Evolutionary conservation across 1,140 invertebrate genomes (phyloP), one percentile per base, ranked within the genome.

Genomic region (Meteorus sp.): DNA sequence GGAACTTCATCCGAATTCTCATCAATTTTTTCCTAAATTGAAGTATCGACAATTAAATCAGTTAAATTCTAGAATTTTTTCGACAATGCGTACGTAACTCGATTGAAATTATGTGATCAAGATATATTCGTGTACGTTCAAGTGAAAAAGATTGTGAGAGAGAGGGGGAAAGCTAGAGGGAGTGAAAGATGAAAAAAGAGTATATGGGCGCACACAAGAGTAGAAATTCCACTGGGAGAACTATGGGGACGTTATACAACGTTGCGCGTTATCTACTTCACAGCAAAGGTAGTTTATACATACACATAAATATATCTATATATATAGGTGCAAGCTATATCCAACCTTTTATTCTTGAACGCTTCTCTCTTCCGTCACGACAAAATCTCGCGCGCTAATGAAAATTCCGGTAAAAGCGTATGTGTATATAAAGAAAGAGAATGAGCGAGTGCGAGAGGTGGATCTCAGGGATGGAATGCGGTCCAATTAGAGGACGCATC

Each of bases 311-410:
- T n/a, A 27, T 43, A 25, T 9, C 20, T 45, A 29, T 56, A 56
- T 56, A 56, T 56, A 37, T 39, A 50, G 25, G 37, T 57, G 55
- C 43, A 61, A n/a, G n/a, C n/a, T n/a, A n/a, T n/a, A n/a, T 29
- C 59, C 37, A 57, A 17, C 35, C 39, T 25, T 31, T n/a, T 56
- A 37, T 47, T 48, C 27, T 52, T 37, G 25, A 56, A 27, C 19
- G 20, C 37, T 27, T 43, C 25, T 57, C 35, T 65, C 68, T 74
- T 75, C 66, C 72, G 72, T 73, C 73, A 72, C 72, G 71, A 77
- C 70, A 70, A 70, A 75, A 68, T 71, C 63, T n/a, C n/a, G n/a
- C n/a, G 63, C 59, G 70, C 72, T 75, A 73, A 75, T 76, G 74
- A 77, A 77, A 77, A 75, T 77, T 75, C 75, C 68, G 64, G 57